Evolutionary conservation across 2,888 invertebrate genomes (phyloP).

Genomic region (Euphydryas editha): DNA sequence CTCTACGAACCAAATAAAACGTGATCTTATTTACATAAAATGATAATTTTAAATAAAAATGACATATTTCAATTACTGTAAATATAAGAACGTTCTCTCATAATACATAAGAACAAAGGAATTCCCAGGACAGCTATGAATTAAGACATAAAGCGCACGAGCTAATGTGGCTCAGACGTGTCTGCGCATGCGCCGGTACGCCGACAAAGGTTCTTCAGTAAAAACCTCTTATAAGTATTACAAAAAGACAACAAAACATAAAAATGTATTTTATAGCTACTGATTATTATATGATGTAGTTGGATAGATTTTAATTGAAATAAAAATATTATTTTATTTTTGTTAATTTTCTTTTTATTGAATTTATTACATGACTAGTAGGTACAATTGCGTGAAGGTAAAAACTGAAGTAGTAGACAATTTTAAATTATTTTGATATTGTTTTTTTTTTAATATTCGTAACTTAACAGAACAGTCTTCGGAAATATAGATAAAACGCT

Average conservation of each 20-base stretch:
- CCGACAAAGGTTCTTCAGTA: constrained; percentile 1
- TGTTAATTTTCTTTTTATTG: neutral
- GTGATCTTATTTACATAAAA: too few relatives aligned
- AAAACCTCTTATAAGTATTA: constrained; percentile 1
- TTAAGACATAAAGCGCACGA: constrained; percentile 41
- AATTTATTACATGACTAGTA: too few relatives aligned
- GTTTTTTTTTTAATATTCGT: too few relatives aligned
- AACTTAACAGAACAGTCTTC: too few relatives aligned
- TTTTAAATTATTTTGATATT: too few relatives aligned
- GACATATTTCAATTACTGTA: neutral
- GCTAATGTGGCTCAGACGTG: constrained; percentile 16
- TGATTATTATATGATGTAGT: neutral
- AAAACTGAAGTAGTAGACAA: too few relatives aligned
- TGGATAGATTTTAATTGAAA: neutral
- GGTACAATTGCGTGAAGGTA: too few relatives aligned
- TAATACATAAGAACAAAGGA: neutral
- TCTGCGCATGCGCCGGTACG: constrained; percentile 6
- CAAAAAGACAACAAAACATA: neutral
- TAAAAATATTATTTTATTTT: neutral
- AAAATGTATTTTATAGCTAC: constrained; percentile 4
- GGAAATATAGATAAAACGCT: too few relatives aligned
- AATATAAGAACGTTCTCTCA: neutral
- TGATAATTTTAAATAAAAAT: neutral
- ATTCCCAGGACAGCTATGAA: constrained; percentile 24
- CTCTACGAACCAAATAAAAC: too few relatives aligned